Base-by-base conservation (phyloP, 1,140 invertebrate genomes). In the Drosophila bifasciata region DNA sequence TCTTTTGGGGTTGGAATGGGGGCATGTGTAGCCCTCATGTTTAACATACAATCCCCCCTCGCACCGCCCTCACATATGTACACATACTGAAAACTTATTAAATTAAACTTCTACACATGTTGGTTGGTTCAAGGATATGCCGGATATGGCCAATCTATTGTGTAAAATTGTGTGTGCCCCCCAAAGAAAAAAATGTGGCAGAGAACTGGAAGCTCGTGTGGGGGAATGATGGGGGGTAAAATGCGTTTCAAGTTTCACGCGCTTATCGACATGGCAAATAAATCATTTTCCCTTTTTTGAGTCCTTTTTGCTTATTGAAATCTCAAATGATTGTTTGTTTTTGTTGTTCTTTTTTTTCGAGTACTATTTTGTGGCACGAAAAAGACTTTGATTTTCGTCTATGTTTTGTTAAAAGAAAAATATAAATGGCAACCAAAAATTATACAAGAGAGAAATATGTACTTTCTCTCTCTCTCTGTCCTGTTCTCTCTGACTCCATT, bases 91-190 rank as follows among this genome's bases (percentile, higher is more conserved):
- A 76, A 86, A 88, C 83, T 86, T 88, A 86, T 86, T 81, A 88
- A 86, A 88, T 86, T 86, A 86, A 86, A 86, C 83, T 83, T 86
- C 69, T 86, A 86, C 81, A 86, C 75, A 86, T 86, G 83, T 86
- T 86, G 71, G 60, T 58, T 46, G 41, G 63, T n/a, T n/a, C n/a
- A n/a, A n/a, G 52, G 46, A 39, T 11, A 36, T 13, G 32, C 57
- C 66, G 83, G 78, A 88, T 83, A 88, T 86, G 78, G 62, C 88
- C 78, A 86, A 86, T 88, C 74, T 88, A 88, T 86, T 86, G 81
- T 86, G 61, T 45, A 85, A 79, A 85, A 85, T 86, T 79, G 78
- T 83, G 58, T 70, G 74, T 60, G 67, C 62, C 76, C 79, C 56
- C 28, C 28, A 40, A 48, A 58, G 16, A 53, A 50, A 39, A 50